These are phyloP conservation scores for Cerceris ruficornis DNA, from an alignment of 2,888 invertebrate species.

Conservation along the genomic window DNA sequence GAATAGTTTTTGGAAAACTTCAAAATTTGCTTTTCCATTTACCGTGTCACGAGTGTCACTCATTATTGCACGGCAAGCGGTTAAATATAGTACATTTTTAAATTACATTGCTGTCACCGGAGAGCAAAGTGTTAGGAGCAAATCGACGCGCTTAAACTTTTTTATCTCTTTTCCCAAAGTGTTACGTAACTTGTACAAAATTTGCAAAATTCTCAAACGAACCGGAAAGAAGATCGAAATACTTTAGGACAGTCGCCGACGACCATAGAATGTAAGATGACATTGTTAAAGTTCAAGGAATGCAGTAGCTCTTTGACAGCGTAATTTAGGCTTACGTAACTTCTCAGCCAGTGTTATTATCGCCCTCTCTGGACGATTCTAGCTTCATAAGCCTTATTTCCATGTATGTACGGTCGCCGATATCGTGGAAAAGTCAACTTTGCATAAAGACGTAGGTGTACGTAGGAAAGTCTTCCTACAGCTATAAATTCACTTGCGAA, in stretches of 20 bases:
- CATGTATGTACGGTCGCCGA: not conserved
- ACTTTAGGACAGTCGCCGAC: not conserved
- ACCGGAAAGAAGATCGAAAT: no score
- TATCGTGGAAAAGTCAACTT: not conserved
- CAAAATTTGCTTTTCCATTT: no score
- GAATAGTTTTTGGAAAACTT: no score
- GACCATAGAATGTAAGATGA: not conserved
- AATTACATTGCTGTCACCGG: no score
- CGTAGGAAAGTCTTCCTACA: not conserved
- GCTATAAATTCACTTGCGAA: conserved; percentile 9
- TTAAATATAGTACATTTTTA: no score
- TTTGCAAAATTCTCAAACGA: not conserved
- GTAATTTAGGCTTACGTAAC: conserved; percentile 24
- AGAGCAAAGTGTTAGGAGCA: no score
- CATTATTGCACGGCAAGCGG: no score
- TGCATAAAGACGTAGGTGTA: not conserved
- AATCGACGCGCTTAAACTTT: no score
- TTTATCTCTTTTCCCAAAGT: no score
- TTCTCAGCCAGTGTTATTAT: not conserved
- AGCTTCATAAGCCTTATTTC: not conserved
- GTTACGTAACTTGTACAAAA: no score
- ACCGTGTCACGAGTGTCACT: no score
- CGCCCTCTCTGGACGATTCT: not conserved
- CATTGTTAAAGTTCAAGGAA: conserved; percentile 9
- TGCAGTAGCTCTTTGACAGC: conserved; percentile 2